Conservation (phyloP, 2,113 vertebrate species). For the Hippoglossus stenolepis region DNA sequence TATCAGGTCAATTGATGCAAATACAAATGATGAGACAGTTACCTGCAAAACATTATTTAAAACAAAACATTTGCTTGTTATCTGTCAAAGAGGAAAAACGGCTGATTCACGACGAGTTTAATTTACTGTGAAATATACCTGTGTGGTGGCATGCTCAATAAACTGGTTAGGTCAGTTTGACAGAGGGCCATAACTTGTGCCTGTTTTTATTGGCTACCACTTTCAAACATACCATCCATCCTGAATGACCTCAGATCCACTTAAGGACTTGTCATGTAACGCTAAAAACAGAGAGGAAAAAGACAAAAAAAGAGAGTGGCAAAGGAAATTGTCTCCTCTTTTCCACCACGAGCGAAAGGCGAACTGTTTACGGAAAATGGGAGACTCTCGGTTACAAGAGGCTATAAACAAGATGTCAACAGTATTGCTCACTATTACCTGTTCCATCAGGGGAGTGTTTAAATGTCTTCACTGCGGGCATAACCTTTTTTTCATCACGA, state of each 20-base stretch:
- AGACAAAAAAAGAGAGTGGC: constrained; percentile 2
- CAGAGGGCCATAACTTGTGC: neutral
- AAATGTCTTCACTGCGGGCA: constrained; percentile 52
- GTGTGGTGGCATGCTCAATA: constrained; percentile 5
- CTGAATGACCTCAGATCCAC: neutral
- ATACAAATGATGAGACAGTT: neutral
- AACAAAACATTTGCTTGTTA: neutral
- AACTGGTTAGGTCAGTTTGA: constrained; percentile 2
- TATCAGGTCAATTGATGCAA: constrained; percentile 4
- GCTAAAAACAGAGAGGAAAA: constrained; percentile 26
- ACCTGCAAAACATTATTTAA: neutral
- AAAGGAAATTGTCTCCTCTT: constrained; percentile 25
- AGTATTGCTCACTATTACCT: constrained; percentile 61
- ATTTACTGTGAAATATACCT: constrained; percentile 1
- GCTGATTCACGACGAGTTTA: neutral
- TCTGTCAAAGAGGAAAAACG: neutral
- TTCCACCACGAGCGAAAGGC: constrained; percentile 23
- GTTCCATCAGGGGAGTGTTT: constrained; percentile 62
- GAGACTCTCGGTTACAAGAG: constrained; percentile 43
- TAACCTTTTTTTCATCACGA: constrained; percentile 52
- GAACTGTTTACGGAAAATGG: constrained; percentile 48
- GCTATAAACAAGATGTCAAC: constrained; percentile 63
- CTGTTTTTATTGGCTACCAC: constrained; percentile 35
- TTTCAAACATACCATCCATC: constrained; percentile 29
- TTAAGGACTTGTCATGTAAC: constrained; percentile 18